These are phyloP conservation scores for Netelia virgata DNA, from an alignment of 2,888 invertebrate species.

Conservation along the genomic window DNA sequence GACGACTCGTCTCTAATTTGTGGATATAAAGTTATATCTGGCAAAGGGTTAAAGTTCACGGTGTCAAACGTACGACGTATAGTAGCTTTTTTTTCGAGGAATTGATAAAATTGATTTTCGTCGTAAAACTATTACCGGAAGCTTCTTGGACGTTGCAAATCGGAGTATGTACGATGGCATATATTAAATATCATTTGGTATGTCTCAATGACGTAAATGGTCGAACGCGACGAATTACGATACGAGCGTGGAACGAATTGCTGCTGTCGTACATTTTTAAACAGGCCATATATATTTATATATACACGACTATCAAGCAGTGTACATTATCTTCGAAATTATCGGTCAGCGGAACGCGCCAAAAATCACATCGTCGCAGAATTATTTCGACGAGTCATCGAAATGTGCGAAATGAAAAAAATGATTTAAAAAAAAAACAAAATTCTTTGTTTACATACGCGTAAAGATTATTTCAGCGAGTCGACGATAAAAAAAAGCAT, in stretches of 20 bases:
- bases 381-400: conserved; percentile 37
- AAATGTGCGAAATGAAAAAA: conserved; percentile 10
- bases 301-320: too few species aligned
- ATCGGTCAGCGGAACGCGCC: conserved; percentile 18
- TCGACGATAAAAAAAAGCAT: too few species aligned
- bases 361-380: conserved; percentile 17
- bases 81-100: too few species aligned
- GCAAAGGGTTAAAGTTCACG: too few species aligned
- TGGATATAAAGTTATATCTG: too few species aligned
- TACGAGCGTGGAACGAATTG: conserved; percentile 12
- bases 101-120: background rate
- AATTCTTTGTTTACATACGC: background rate
- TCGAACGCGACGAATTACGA: conserved; percentile 51
- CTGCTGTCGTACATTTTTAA: conserved; percentile 14
- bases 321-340: conserved; percentile 22
- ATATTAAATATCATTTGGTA: conserved; percentile 30
- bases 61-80: too few species aligned
- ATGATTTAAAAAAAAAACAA: background rate
- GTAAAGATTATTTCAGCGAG: conserved; percentile 5
- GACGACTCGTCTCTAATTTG: too few species aligned
- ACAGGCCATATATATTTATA: background rate
- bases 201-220: conserved; percentile 48
- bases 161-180: conserved; percentile 1
- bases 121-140: background rate
- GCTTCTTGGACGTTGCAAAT: background rate